phyloP scores from a whole-genome alignment of 2,797 vertebrate genomes.

The Discoglossus pictus region DNA sequence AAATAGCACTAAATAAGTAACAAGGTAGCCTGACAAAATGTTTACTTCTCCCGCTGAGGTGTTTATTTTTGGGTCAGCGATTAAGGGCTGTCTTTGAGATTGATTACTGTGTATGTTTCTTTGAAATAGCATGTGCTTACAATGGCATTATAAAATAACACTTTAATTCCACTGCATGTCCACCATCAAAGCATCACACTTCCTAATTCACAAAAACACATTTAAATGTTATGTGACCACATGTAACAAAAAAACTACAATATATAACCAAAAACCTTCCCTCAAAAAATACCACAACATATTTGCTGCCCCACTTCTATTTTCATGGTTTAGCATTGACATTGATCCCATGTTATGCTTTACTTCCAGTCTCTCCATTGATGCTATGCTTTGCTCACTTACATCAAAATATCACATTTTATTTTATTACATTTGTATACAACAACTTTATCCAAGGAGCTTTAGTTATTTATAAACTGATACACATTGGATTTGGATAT shows the following conservation, averaged over 20 bases:
- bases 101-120: conserved; percentile 50
- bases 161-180: conserved; percentile 28
- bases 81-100: conserved; percentile 46
- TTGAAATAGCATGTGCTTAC: conserved; percentile 44
- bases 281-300: no score
- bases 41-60: conserved; percentile 50
- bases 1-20: conserved; percentile 32
- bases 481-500: no score
- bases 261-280: no score
- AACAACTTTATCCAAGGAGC: no score
- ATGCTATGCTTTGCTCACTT: no score
- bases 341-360: no score
- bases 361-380: no score
- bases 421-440: no score
- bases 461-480: no score
- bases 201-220: neutral
- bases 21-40: conserved; percentile 39
- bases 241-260: neutral
- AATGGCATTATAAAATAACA: conserved; percentile 35
- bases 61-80: conserved; percentile 50
- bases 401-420: no score
- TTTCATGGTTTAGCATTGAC: no score
- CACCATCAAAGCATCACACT: conserved; percentile 18
- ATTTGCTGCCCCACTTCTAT: no score
- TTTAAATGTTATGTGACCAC: conserved; percentile 10